Evolutionary conservation across 64 coral and sea anemone genomes (phyloP), one percentile per base, ranked within the genome.

Genomic region (Astreopora myriophthalma): DNA sequence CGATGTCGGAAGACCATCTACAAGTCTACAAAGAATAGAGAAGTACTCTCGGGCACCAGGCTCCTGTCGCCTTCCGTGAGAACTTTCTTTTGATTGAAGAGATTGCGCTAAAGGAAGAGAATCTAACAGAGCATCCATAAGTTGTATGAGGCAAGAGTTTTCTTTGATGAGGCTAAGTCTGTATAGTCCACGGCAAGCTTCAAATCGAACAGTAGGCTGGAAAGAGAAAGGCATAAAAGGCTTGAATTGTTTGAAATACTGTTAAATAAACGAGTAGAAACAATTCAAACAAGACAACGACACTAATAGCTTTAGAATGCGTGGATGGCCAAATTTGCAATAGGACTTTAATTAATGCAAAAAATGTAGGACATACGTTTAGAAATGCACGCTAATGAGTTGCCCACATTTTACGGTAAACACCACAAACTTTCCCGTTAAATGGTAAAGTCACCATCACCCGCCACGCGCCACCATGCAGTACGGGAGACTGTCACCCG

Each of bases 181-280:
- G 87, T 95, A 99, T 0, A 99, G 82, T n/a, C 97, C 97, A 80
- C 97, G 87, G 32, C 94, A 95, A 10, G 97, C 97, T 71, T 99
- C 97, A 89, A 90, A 99, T 35, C 97, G 48, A 6, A 99, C 91
- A 52, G 80, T 83, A 0, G 87, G 90, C 97, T 99, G 78, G 51
- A 92, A 88, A 66, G 3, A 34, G 1, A 42, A 86, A 52, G 36
- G 14, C 57, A 17, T 51, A 19, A 22, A 71, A 49, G 20, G 9
- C n/a, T 2, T 85, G 16, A 52, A 30, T 25, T 22, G n/a, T 80
- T 48, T 1, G 5, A 57, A 35, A 25, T 86, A 14, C 16, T 29
- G 8, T 37, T n/a, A n/a, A n/a, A n/a, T n/a, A n/a, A n/a, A n/a
- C n/a, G n/a, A n/a, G n/a, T n/a, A n/a, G n/a, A n/a, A n/a, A n/a